Base-by-base conservation (phyloP, 2,113 vertebrate species). In the Puntigrus tetrazona region DNA sequence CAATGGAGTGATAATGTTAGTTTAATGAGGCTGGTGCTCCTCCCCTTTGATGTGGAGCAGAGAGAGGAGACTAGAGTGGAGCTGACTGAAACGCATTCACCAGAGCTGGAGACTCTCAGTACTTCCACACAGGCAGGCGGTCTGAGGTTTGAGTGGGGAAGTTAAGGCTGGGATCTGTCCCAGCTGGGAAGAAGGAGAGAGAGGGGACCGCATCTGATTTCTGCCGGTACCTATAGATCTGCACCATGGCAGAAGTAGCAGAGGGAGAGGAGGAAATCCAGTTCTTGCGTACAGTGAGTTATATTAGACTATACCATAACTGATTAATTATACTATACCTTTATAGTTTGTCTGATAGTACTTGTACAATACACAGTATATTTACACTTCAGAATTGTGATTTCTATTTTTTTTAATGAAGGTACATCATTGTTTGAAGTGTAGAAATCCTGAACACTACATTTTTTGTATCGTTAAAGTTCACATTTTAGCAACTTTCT, bases 231-330 rank as follows among this genome's bases (percentile, higher is more conserved):
- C 55, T 36, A 7, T 89, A 88, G 83, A 77, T 84, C 47, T 81
- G 87, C 86, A 93, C 81, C 90, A 98, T 98, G 97, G 95, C 96
- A 31, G 97, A 98, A 89, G 95, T 92, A 72, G 96, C 95, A 76
- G 97, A 97, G 86, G 96, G 95, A 67, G 96, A 98, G 80, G 97
- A 97, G 83, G 97, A 98, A 85, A 97, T 98, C 82, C 97, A 96
- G 88, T 98, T 98, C 88, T 93, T 98, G 77, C 94, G 97, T 16
- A 98, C 97, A 1, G 97, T 98, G 91, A 94, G 96, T 78, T 38
- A 38, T 0, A 9, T 7, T 8, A 94, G 8, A 69, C 18, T 38
- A 22, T 69, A 13, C 34, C 4, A 5, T 69, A 38, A 8, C 31
- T 22, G 9, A 38, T 69, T 22, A n/a, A 3, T 57, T 57, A n/a